Evolutionary conservation across 2,113 vertebrate genomes (phyloP).

Genomic region (Chaenocephalus aceratus): DNA sequence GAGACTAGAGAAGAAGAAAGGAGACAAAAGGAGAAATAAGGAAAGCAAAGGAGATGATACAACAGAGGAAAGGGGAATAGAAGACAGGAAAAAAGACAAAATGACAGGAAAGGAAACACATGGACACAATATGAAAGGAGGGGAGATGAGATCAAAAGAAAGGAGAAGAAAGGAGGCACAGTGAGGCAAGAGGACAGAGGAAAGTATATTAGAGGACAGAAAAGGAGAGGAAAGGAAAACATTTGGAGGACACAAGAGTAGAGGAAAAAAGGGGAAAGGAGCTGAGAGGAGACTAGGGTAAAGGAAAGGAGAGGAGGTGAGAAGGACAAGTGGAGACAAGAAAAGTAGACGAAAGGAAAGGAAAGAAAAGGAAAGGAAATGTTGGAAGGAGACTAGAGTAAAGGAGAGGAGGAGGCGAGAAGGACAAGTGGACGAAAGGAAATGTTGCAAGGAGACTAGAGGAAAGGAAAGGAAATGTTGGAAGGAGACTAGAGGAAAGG

Average conservation of each 20-base stretch:
- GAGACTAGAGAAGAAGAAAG: too few species aligned
- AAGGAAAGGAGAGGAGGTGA: neutral
- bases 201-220: neutral
- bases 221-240: neutral
- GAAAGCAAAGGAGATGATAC: neutral
- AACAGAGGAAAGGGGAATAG: neutral
- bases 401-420: too few species aligned
- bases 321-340: too few species aligned
- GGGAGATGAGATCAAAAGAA: neutral
- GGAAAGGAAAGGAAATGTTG: neutral
- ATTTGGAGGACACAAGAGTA: neutral
- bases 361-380: too few species aligned
- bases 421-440: neutral
- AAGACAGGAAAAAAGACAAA: neutral
- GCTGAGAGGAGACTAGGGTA: neutral
- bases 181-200: neutral
- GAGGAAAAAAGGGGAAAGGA: neutral
- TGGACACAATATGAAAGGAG: neutral
- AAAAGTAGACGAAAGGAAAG: too few species aligned
- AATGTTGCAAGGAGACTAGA: neutral
- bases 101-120: too few species aligned
- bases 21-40: neutral
- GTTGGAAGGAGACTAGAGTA: too few species aligned
- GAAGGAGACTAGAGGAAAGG: neutral
- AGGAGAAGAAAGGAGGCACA: neutral